Percentiles rank a stretch among this genome's conserved stretches.
Conservation (phyloP, 2,113 vertebrate species). For the Clarias magur region DNA sequence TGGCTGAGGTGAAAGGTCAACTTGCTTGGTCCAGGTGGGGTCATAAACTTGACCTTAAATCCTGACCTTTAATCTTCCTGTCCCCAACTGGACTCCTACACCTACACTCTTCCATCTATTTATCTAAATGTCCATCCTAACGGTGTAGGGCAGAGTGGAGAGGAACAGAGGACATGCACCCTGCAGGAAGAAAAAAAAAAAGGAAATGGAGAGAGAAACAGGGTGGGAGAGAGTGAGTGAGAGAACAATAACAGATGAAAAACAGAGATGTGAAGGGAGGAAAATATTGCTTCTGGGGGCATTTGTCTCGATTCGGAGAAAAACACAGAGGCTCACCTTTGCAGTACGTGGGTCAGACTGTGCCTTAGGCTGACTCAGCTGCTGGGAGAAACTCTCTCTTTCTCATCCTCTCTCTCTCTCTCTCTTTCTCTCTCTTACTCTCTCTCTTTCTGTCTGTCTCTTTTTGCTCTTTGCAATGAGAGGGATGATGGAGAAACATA, state of each 20-base stretch:
- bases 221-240: conserved; percentile 42
- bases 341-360: conserved; percentile 71
- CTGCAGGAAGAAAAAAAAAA: conserved; percentile 25
- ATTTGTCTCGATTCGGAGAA: conserved; percentile 72
- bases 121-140: conserved; percentile 24
- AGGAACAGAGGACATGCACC: conserved; percentile 16
- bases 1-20: conserved; percentile 56
- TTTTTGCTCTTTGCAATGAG: conserved; percentile 8
- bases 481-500: conserved; percentile 28
- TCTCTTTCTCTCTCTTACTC: neutral
- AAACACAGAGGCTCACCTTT: conserved; percentile 75
- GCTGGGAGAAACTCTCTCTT: conserved; percentile 45
- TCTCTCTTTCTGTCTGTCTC: neutral
- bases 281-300: conserved; percentile 77
- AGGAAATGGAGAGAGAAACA: conserved; percentile 9
- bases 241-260: conserved; percentile 69
- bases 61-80: conserved; percentile 42
- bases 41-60: conserved; percentile 58
- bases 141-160: neutral
- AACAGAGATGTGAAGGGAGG: conserved; percentile 74
- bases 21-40: conserved; percentile 51
- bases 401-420: conserved; percentile 1
- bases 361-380: conserved; percentile 70
- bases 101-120: conserved; percentile 22
- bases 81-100: conserved; percentile 24